phyloP scores from a whole-genome alignment of 2,797 vertebrate species.

The Decapterus maruadsi region DNA sequence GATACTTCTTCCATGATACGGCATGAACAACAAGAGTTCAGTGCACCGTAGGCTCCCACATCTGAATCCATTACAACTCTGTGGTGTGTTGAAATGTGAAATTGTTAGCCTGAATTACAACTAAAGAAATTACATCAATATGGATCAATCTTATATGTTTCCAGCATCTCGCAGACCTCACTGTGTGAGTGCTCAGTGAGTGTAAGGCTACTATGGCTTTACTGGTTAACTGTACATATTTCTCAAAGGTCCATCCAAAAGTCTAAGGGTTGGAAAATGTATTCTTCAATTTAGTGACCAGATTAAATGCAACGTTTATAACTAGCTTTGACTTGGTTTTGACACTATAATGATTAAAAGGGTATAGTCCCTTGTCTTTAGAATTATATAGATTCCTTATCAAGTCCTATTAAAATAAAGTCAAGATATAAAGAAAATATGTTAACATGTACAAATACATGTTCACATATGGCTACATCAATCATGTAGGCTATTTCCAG shows the following conservation, averaged over 20 bases:
- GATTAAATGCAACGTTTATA: neutral
- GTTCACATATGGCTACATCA: too few species aligned
- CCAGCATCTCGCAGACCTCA: neutral
- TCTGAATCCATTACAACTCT: neutral
- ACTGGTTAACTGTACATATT: neutral
- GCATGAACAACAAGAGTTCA: neutral
- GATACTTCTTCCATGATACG: neutral
- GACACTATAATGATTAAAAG: neutral
- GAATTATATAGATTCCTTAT: too few species aligned
- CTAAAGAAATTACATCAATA: neutral
- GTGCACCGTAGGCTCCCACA: neutral
- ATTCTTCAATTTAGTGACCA: neutral
- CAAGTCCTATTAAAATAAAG: neutral
- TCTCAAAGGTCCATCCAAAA: neutral
- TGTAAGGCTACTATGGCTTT: too few species aligned
- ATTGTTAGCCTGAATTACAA: neutral
- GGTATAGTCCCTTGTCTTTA: too few species aligned
- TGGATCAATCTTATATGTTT: neutral
- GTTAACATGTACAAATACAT: neutral
- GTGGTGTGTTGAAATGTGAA: neutral
- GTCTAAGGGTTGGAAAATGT: neutral
- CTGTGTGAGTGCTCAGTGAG: too few species aligned
- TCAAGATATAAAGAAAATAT: neutral
- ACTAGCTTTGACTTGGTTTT: neutral
- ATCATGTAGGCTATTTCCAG: neutral